Evolutionary conservation across 2,888 invertebrate genomes (phyloP).

Genomic region (Pharmacophagus antenor): DNA sequence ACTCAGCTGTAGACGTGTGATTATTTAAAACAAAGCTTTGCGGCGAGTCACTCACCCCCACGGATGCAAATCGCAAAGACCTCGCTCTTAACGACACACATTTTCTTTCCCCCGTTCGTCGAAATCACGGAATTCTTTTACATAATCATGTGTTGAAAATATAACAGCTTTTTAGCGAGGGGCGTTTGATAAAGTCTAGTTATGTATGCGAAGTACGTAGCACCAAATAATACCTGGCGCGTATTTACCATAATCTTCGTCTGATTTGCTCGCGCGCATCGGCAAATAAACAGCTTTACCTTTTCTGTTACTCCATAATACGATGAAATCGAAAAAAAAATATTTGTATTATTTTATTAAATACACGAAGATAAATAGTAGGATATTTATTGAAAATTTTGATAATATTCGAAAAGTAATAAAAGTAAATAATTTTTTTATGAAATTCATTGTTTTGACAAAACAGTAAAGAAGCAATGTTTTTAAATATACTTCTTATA

Average conservation of each 20-base stretch:
- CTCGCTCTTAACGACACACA: constrained; percentile 71
- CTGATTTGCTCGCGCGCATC: constrained; percentile 42
- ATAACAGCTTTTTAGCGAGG: constrained; percentile 74
- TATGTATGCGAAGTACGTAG: constrained; percentile 58
- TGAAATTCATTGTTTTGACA: too few species aligned
- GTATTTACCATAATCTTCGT: constrained; percentile 73
- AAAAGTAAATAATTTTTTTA: too few species aligned
- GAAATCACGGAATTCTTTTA: constrained; percentile 74
- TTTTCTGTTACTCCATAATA: constrained; percentile 15
- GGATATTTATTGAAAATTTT: too few species aligned
- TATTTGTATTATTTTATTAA: too few species aligned
- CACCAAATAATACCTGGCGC: constrained; percentile 60
- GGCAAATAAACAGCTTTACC: constrained; percentile 48
- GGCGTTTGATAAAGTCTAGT: constrained; percentile 59
- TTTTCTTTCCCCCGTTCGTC: constrained; percentile 61
- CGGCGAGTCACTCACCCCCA: constrained; percentile 32
- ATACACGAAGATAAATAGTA: too few species aligned
- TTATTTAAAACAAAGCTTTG: constrained; percentile 31
- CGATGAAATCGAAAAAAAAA: constrained; percentile 8
- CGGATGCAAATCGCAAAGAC: constrained; percentile 66
- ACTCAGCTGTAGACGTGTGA: constrained; percentile 23
- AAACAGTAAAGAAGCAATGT: too few species aligned
- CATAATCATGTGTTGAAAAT: constrained; percentile 80
- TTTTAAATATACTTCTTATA: too few species aligned
- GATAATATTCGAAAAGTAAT: too few species aligned